Evolutionary conservation across 2,888 invertebrate species (phyloP).

Genomic region (Cyrtodaria siliqua): DNA sequence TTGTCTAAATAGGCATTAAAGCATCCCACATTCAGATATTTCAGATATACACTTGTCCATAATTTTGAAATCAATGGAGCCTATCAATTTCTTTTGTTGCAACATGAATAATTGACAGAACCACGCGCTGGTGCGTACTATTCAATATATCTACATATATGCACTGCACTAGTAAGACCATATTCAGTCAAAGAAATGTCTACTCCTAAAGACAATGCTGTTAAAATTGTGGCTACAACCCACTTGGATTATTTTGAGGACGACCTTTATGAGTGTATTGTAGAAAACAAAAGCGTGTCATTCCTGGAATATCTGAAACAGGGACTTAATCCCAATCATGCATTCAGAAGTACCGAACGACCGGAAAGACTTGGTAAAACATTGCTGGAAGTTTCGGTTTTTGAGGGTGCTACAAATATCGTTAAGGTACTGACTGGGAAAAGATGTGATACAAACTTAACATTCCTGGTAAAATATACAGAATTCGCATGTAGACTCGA

Average conservation of each 20-base stretch:
- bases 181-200: no score
- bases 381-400: constrained; percentile 71
- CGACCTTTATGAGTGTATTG: constrained; percentile 67
- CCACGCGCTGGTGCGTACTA: no score
- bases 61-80: no score
- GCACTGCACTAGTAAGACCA: no score
- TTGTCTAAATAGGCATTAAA: no score
- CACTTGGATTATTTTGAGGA: constrained; percentile 78
- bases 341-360: constrained; percentile 71
- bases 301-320: constrained; percentile 68
- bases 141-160: no score
- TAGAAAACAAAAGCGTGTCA: constrained; percentile 52
- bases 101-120: no score
- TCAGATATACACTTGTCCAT: no score
- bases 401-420: constrained; percentile 63
- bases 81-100: no score
- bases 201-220: constrained; percentile 1
- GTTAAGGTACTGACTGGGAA: constrained; percentile 63
- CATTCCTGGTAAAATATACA: constrained; percentile 71
- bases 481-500: constrained; percentile 65
- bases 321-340: constrained; percentile 74
- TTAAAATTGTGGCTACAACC: constrained; percentile 40
- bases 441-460: constrained; percentile 73
- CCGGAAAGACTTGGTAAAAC: constrained; percentile 72
- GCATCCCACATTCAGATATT: no score